Base-by-base conservation (phyloP, 2,888 invertebrate species). In the Thyatira batis region DNA sequence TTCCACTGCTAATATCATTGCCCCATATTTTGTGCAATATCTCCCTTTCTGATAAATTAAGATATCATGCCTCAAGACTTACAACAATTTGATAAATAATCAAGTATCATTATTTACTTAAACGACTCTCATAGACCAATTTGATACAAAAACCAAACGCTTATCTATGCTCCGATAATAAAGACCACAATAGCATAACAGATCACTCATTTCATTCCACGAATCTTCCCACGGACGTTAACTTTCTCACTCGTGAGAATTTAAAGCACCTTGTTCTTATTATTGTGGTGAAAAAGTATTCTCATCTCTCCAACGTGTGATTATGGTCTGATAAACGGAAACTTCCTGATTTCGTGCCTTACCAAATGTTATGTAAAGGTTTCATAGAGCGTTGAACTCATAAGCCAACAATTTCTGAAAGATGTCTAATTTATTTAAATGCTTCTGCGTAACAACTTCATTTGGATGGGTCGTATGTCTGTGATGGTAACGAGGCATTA, bases 191-290 rank as follows among this genome's bases (percentile, higher is more conserved):
- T 39, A n/a, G 17, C 17, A 17, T 39, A 39, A 17, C n/a, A 39
- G 39, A 39, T 17, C 39, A 39, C 39, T 39, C 17, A 33, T 13
- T 17, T 4, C 39, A 17, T 39, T 17, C 39, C 6, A 39, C 13
- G 17, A 13, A 52, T 50, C 53, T 80, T 84, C 84, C 73, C 83
- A 84, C 80, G 79, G 8, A 13, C 39, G 39, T 76, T 70, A 72
- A 81, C 84, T 84, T 83, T 85, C 81, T 69, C 72, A 66, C 64
- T 70, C 84, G 82, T 84, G 84, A 67, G 84, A 84, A 79, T 39
- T 8, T 39, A 2, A 67, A 67, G 56, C 55, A 55, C 54, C 61
- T 63, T 57, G 62, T 69, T 67, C 53, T 65, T 61, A 39, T 39
- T 39, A 39, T 39, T 39, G 39, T 39, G 17, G 57, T 67, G 65